Evolutionary conservation across 2,888 invertebrate species (phyloP), one percentile per base, ranked within the genome.

Genomic region (Hymenopus coronatus): DNA sequence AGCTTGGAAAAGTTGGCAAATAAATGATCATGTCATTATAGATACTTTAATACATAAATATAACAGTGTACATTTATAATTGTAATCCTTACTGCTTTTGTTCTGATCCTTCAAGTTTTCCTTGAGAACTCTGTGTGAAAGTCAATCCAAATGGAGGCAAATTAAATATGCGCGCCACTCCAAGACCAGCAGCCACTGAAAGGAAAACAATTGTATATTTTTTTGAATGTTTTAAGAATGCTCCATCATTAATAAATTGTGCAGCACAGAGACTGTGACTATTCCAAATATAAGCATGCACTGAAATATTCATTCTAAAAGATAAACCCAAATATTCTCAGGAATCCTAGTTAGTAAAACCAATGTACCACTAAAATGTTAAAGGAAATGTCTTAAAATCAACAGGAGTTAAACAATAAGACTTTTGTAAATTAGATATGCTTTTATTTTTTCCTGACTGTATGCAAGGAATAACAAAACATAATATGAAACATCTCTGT

Each of bases 1-100:
- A 96, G 92, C 94, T 99, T 85, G 99, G 99, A 88, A 97, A 97
- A 95, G 98, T 99, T 91, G 99, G 99, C 90, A 94, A 93, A 92
- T 96, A 93, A 93, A 40, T 85, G 1, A 28, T 15, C 14, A 70
- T 70, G 15, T 20, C n/a, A 85, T 8, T 87, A 87, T n/a, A n/a
- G 25, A 81, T 46, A 25, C 54, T 70, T 28, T 70, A 87, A 87
- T 87, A 87, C 20, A 30, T 82, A 15, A 82, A n/a, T n/a, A 87
- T 25, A 82, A 30, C 33, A 70, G 8, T 28, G 15, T 46, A 85
- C 15, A 33, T 20, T 27, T 40, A 28, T 70, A 15, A 40, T 30
- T 46, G 0, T 70, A 70, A 15, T 84, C 25, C 28, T 40, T 28
- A 85, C 25, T 70, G 81, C 84, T 30, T 46, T 33, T 15, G 40